phyloP scores from a whole-genome alignment of 2,888 invertebrate genomes.

The Cephus sareptanus region DNA sequence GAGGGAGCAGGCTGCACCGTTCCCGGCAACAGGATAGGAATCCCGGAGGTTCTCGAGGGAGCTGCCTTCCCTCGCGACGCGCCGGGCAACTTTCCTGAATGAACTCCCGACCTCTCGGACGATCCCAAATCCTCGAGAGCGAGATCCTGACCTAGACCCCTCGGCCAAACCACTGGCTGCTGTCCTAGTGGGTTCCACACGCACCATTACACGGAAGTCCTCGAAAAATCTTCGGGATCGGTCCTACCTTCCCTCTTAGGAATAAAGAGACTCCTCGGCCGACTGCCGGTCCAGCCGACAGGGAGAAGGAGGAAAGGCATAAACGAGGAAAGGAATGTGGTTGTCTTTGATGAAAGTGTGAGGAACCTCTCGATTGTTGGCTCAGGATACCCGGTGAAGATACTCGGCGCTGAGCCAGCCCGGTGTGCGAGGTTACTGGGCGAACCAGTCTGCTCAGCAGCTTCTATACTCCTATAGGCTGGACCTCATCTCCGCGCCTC shows the following conservation, averaged over 20 bases:
- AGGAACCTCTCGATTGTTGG: slow-evolving; percentile 24
- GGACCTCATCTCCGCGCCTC: background rate
- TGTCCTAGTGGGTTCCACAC: background rate
- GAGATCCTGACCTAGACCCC: slow-evolving; percentile 5
- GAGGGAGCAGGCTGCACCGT: slow-evolving; percentile 22
- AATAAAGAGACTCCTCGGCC: background rate
- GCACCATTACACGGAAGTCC: background rate
- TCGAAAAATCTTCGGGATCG: background rate
- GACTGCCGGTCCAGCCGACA: background rate
- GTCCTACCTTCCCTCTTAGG: background rate
- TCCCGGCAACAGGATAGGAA: background rate
- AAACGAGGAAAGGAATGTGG: slow-evolving; percentile 41
- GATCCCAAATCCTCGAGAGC: background rate
- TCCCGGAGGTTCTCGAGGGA: background rate
- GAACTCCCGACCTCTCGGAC: slow-evolving; percentile 2
- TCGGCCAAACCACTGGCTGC: background rate
- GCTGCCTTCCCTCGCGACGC: background rate
- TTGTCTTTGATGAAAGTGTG: slow-evolving; percentile 21
- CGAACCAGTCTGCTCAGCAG: slow-evolving; percentile 49
- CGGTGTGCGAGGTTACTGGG: slow-evolving; percentile 52
- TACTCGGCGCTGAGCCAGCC: slow-evolving; percentile 33
- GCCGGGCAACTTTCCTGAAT: background rate
- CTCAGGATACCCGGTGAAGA: background rate
- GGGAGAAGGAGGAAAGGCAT: background rate
- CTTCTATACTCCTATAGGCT: background rate